These are phyloP conservation scores for Tetanocera ferruginea DNA, from an alignment of 2,888 invertebrate genomes.

Conservation along the genomic window DNA sequence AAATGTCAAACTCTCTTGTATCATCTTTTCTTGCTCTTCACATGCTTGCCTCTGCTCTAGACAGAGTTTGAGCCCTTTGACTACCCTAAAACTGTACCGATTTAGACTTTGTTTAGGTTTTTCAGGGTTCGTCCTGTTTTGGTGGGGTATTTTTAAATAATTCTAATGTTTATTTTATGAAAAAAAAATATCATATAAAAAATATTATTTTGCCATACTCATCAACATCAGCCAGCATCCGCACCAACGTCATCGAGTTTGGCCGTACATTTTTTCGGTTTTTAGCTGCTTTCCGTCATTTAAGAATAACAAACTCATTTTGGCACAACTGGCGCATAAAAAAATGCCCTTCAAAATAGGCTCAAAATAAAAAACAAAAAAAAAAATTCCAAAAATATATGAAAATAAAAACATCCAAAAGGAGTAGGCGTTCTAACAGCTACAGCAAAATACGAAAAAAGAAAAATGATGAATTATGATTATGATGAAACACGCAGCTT, in stretches of 20 bases:
- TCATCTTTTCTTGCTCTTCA: neutral
- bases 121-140: neutral
- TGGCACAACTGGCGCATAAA: constrained; percentile 64
- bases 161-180: constrained; percentile 61
- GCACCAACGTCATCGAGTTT: neutral
- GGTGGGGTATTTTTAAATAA: constrained; percentile 54
- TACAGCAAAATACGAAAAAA: constrained; percentile 7
- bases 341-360: constrained; percentile 50
- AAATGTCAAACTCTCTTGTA: constrained; percentile 53
- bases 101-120: neutral
- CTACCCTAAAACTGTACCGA: neutral
- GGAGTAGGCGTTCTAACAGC: constrained; percentile 43
- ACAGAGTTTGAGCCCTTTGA: neutral
- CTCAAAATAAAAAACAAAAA: constrained; percentile 42
- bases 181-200: neutral
- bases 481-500: constrained; percentile 56
- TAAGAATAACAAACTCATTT: constrained; percentile 64
- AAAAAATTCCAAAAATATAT: constrained; percentile 37
- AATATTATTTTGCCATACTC: neutral
- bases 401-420: constrained; percentile 40
- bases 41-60: neutral
- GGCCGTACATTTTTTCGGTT: constrained; percentile 24
- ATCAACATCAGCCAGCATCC: constrained; percentile 24
- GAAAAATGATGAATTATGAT: constrained; percentile 60
- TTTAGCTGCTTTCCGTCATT: constrained; percentile 52